These are phyloP conservation scores for Plagodis pulveraria DNA, from an alignment of 2,888 invertebrate species.

Conservation along the genomic window DNA sequence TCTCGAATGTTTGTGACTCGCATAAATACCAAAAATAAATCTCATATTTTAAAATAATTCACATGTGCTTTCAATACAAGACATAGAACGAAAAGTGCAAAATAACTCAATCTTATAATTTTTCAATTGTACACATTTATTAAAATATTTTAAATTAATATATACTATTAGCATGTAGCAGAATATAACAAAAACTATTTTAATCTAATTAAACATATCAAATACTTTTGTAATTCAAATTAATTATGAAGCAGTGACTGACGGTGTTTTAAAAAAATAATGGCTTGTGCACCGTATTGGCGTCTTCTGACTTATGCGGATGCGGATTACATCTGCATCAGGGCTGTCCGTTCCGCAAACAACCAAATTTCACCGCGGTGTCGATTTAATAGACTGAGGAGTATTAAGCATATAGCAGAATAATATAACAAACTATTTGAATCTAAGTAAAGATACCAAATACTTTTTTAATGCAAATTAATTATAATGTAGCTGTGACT, in stretches of 20 bases:
- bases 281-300: too few species aligned
- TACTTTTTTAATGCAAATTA: too few species aligned
- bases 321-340: too few species aligned
- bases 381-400: too few species aligned
- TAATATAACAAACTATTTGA: too few species aligned
- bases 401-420: too few species aligned
- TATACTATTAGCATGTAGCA: slow-evolving; percentile 5
- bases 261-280: too few species aligned
- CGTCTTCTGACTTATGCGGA: too few species aligned
- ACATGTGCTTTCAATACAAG: slow-evolving; percentile 21
- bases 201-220: background rate
- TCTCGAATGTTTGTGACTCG: slow-evolving; percentile 11
- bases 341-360: too few species aligned
- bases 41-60: slow-evolving; percentile 18
- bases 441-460: too few species aligned
- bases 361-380: too few species aligned
- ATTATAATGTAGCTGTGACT: too few species aligned
- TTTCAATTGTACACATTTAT: slow-evolving; percentile 1
- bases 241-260: background rate
- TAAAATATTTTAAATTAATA: slow-evolving; percentile 8
- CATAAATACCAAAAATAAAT: slow-evolving; percentile 20
- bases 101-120: slow-evolving; percentile 4
- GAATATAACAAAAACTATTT: slow-evolving; percentile 1
- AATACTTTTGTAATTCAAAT: background rate
- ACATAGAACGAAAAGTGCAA: slow-evolving; percentile 1